These are phyloP conservation scores for Spinus pinus DNA, from an alignment of 2,797 vertebrate genomes.

Conservation along the genomic window DNA sequence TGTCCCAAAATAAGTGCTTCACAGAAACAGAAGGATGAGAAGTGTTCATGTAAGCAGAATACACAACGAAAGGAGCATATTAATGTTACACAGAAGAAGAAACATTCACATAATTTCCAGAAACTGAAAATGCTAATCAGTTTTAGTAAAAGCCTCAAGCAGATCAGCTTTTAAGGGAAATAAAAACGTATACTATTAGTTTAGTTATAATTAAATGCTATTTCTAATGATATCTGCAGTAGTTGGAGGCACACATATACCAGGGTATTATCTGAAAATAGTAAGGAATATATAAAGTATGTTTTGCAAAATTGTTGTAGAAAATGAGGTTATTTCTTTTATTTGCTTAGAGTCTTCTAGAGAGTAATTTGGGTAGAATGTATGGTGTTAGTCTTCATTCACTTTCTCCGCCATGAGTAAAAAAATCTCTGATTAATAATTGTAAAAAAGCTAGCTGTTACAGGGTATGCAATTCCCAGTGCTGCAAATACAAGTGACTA, in stretches of 20 bases:
- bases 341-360: not conserved
- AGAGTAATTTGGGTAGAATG: not conserved
- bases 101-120: not conserved
- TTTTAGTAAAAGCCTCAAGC: not conserved
- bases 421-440: not conserved
- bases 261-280: not conserved
- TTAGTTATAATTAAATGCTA: not conserved
- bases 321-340: not conserved
- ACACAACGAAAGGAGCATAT: not conserved
- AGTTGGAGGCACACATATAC: not conserved
- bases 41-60: not conserved
- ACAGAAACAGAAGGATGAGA: not conserved
- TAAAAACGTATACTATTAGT: not conserved
- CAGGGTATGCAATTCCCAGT: not conserved
- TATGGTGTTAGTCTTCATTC: not conserved
- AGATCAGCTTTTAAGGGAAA: not conserved
- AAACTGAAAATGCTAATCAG: not conserved
- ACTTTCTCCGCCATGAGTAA: not conserved
- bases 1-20: not conserved
- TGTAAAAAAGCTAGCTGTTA: not conserved
- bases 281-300: not conserved
- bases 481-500: not conserved
- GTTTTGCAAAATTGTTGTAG: not conserved
- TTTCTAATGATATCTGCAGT: not conserved
- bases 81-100: not conserved